Evolutionary conservation across 2,113 vertebrate species (phyloP).

Genomic region (Glaucomys volans): DNA sequence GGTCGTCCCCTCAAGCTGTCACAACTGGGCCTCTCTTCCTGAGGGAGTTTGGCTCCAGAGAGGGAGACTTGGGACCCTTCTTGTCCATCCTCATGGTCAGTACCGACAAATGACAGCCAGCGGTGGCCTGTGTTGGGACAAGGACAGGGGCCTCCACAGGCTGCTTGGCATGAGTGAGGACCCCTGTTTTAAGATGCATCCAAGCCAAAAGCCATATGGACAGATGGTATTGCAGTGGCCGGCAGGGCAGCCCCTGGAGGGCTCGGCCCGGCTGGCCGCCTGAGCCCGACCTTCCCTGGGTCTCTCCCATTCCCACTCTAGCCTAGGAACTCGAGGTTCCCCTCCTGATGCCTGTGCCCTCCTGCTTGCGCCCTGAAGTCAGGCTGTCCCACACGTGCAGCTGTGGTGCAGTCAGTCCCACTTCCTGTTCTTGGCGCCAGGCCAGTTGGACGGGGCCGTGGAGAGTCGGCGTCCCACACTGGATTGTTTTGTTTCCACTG

Average conservation of each 20-base stretch:
- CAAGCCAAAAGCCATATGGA: neutral
- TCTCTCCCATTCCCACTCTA: neutral
- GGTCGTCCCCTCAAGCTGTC: fast-evolving
- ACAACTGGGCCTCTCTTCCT: neutral
- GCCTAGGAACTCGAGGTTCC: too few relatives aligned
- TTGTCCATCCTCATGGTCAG: fast-evolving
- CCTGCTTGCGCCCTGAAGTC: neutral
- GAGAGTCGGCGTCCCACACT: neutral
- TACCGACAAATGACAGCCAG: too few relatives aligned
- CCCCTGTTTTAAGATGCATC: neutral
- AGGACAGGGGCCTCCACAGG: neutral
- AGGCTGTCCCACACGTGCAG: neutral
- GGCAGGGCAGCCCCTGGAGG: neutral
- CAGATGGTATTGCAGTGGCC: neutral
- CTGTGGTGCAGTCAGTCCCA: constrained; percentile 7
- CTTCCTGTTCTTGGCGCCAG: neutral
- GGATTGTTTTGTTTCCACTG: constrained; percentile 35
- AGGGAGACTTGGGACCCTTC: neutral
- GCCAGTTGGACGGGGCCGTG: neutral
- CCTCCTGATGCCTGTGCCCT: too few relatives aligned
- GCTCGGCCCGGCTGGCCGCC: neutral
- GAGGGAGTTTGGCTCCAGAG: neutral
- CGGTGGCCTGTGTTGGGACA: neutral
- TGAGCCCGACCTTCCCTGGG: neutral
- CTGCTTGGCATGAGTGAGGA: neutral